Evolutionary conservation across 2,888 invertebrate species (phyloP), one percentile per base, ranked within the genome.

Genomic region (Acleris sparsana): DNA sequence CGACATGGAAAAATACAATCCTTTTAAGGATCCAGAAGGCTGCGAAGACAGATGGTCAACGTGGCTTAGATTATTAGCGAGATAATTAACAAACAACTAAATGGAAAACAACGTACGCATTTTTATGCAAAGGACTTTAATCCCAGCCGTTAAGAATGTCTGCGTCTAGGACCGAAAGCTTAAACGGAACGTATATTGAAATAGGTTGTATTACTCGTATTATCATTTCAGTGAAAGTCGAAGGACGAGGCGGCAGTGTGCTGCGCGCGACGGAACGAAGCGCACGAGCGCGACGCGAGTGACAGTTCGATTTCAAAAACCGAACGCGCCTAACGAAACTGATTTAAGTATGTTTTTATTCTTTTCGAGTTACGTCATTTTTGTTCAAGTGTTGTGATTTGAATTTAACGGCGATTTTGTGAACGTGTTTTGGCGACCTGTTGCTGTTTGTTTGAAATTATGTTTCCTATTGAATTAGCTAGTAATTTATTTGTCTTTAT

Each of bases 171-270:
- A 69, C 70, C 56, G 25, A n/a, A 53, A 70, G 59, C 62, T 69
- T 67, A 61, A 66, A 71, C 58, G 61, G 68, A 64, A 65, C 53
- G 65, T 20, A 39, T 67, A 63, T 64, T 60, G 25, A 70, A 70
- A 70, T 70, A 67, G 70, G 67, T 60, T 55, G 66, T 53, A 63
- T 66, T 67, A 65, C 60, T 60, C 20, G 59, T 78, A 80, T 73
- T 78, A 83, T 83, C 82, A 85, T 79, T 76, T 72, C 74, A 89
- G 89, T 89, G 89, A 89, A 89, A 89, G 89, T 88, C 83, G 89
- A 88, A 89, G 89, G 89, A 88, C 89, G 82, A 76, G 64, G 52
- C 46, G 74, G 69, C 84, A 88, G 89, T 88, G 79, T 78, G 80
- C 76, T 77, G 73, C 74, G 78, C 80, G 82, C 72, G 69, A 69